Base-by-base conservation (phyloP, 2,888 invertebrate species). In the Cyclophora albipunctata region DNA sequence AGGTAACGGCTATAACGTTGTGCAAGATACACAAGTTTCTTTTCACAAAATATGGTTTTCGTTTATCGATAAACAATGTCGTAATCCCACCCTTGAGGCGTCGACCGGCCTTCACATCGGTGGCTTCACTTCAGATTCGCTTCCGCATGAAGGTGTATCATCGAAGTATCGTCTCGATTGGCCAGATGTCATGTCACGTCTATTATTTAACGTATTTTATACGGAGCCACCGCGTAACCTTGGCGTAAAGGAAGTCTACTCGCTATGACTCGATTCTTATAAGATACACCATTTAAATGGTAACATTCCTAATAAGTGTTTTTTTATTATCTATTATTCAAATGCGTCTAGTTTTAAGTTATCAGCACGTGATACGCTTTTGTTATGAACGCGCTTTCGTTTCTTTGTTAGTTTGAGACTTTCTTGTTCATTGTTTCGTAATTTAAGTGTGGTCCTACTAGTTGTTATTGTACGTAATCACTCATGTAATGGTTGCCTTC, bases 351-450 rank as follows among this genome's bases (percentile, higher is more conserved):
- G 7, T 47, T 7, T 20, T 43, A 55, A 57, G 52, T 56, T 59
- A 59, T 59, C 53, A 53, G 60, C 62, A 73, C 73, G 75, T 74
- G 79, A 66, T 74, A 62, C 60, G 71, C 60, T 73, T 78, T 70
- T 69, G 69, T 73, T 72, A 69, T 69, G 63, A 60, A 54, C 59
- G 59, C 56, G 59, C 56, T 60, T 73, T 71, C 80, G 85, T 84
- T 85, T 83, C 67, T 79, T 80, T 80, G 72, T 75, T 76, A 75
- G 75, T 73, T 68, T 57, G 56, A 68, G 63, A 76, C 81, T 86
- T 85, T 86, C 84, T 71, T 81, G 78, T 67, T 73, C 72, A 75
- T 79, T 78, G 81, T 87, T 78, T 82, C 83, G 81, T 82, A 81
- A 85, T 81, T 78, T 73, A 69, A 65, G 60, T 72, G 67, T 72